Evolutionary conservation across 1,140 invertebrate species (phyloP), one percentile per base, ranked within the genome.

Genomic region (Pectinophora gossypiella): DNA sequence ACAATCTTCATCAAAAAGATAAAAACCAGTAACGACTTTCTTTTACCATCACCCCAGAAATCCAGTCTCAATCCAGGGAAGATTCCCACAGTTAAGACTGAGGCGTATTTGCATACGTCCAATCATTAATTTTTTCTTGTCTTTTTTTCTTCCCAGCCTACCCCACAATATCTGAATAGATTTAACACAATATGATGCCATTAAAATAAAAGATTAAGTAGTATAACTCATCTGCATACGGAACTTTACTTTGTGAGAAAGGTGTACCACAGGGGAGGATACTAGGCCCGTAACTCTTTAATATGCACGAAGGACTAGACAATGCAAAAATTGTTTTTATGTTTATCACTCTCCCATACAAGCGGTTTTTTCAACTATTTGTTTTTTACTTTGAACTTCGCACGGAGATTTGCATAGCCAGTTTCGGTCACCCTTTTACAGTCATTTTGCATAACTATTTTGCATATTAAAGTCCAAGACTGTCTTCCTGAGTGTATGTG

Each of bases 161-260:
- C 79, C 79, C 79, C 66, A 78, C 70, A 72, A 59, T 64, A 50
- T 22, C 44, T 81, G 60, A 70, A 79, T 69, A 56, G 75, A 75
- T 71, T 68, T 64, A 76, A 74, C 72, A 86, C 76, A 87, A 87
- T 72, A 77, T 69, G 78, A 83, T 74, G 68, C 64, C 61, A 85
- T 87, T 87, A 87, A 87, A 87, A 87, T 87, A 87, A 85, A 87
- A 83, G 81, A 87, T 84, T 76, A 82, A 68, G 66, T 67, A 64
- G 57, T 61, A 80, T 78, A 59, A 58, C 36, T 20, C 46, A 87
- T 87, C 80, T 85, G 80, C 84, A 87, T 85, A 85, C 64, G 48
- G 59, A 66, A 66, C 56, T 57, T 48, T n/a, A 38, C 12, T 13
- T 61, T 77, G 78, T 85, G 81, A 80, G 77, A 86, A 85, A 67